These are phyloP conservation scores for Xenopus borealis DNA, from an alignment of 2,113 vertebrate species.

Conservation along the genomic window DNA sequence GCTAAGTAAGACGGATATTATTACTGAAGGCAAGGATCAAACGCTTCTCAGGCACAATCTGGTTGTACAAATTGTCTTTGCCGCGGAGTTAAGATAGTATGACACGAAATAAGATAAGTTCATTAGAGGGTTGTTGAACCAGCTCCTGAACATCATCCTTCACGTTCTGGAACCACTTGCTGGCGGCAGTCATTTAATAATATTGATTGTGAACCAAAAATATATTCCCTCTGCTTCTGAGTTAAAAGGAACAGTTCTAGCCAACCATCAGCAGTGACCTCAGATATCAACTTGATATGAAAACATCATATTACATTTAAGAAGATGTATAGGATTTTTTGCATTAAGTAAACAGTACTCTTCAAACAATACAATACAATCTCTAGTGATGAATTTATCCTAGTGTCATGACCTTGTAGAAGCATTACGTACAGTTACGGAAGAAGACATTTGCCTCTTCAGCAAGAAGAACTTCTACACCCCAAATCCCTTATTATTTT, in stretches of 20 bases:
- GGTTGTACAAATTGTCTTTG: constrained; percentile 44
- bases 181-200: constrained; percentile 31
- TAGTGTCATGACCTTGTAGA: not conserved
- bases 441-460: too few relatives aligned
- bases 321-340: constrained; percentile 13
- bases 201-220: constrained; percentile 39
- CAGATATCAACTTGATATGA: constrained; percentile 16
- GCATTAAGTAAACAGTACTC: not conserved
- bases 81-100: constrained; percentile 40
- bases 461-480: too few relatives aligned
- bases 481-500: too few relatives aligned
- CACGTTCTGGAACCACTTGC: constrained; percentile 12
- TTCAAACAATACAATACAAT: not conserved
- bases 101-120: constrained; percentile 41
- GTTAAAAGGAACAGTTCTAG: constrained; percentile 27
- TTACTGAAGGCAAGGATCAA: constrained; percentile 19
- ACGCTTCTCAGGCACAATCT: constrained; percentile 20
- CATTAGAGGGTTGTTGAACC: constrained; percentile 41
- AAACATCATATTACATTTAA: constrained; percentile 38
- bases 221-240: constrained; percentile 35
- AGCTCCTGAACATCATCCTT: constrained; percentile 35
- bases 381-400: not conserved
- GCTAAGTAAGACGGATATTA: constrained; percentile 36
- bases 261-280: constrained; percentile 1
- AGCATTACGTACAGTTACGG: not conserved